Base-by-base conservation (phyloP, 92 coral and sea anemone species). In the Palythoa grandiflora region DNA sequence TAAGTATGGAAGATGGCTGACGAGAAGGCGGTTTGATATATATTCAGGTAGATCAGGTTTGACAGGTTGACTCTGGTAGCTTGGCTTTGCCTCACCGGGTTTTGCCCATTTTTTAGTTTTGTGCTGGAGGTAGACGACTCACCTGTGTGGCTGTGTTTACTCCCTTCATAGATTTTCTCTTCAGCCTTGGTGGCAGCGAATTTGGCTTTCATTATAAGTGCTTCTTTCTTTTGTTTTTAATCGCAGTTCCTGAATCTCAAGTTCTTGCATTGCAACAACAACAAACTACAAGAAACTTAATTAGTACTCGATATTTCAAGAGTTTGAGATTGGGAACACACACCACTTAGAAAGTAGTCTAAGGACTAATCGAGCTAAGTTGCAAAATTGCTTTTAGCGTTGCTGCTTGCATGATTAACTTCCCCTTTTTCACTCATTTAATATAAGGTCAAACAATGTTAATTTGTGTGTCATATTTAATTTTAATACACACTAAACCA, bases 391-490 rank as follows among this genome's bases (percentile, higher is more conserved):
- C 65, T 12, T 57, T 57, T 57, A 61, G 68, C 68, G 68, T 2
- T 60, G n/a, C 20, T 15, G 36, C 65, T 19, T 65, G 38, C 6
- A 53, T 57, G 16, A 3, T 5, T 55, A 55, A 59, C 20, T 59
- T 59, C 20, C 40, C 73, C 73, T 74, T 48, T 74, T 74, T 74
- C 48, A 48, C 78, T 11, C 52, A 44, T 73, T 73, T 48, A 73
- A n/a, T 0, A 17, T 48, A 38, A 16, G 53, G 52, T 73, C 78
- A 73, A 73, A 73, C 78, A 73, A 44, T 10, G 78, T 73, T 73
- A 16, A 44, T 38, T 73, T 73, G 78, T 40, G 78, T 10, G 28
- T 28, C 44, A 73, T 44, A 44, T 73, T 40, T 73, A 73, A 37
- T 73, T 73, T 12, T 73, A 19, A 73, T 73, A 73, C 52, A 40